Evolutionary conservation across 2,888 invertebrate genomes (phyloP), one percentile per base, ranked within the genome.

Genomic region (Panorpa germanica): DNA sequence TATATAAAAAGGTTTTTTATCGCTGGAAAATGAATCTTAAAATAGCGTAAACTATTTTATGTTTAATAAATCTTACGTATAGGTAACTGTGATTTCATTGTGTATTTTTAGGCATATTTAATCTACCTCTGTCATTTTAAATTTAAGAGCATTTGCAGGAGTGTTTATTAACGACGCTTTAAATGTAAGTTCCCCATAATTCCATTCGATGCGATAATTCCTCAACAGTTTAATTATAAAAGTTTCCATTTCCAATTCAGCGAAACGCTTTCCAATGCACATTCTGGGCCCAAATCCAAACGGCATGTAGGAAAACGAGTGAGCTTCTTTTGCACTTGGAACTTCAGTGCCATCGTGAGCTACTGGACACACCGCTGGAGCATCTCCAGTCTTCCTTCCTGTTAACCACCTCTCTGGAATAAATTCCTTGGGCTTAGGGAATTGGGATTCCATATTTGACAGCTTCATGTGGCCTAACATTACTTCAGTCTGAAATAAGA

Each of bases 341-440:
- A 25, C 18, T 20, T 19, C 29, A 14, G 26, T 11, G 13, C 8
- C 13, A 11, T 29, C 13, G 17, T 17, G 7, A 3, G 5, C 44
- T 3, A 12, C n/a, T 5, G n/a, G n/a, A n/a, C n/a, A n/a, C n/a
- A n/a, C n/a, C n/a, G n/a, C n/a, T 35, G 51, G 45, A 9, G 58
- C 34, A 4, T 38, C 36, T 3, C 52, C 49, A 20, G 57, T 51
- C 5, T 40, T 39, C 35, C 55, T 53, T n/a, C n/a, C 46, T 26
- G 62, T 59, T 22, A 75, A 42, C 77, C 77, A 80, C 39, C 78
- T 55, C 43, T 76, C 70, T 2, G 77, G 76, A 25, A 64, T 42
- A 42, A 65, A 77, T 20, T 60, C 52, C 1, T 56, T 45, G 2
- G 71, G 55, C 26, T 59, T 48, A 3, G 61, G 55, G 43, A 70